Conservation (phyloP, 2,797 vertebrate genomes). For the Champsocephalus gunnari region DNA sequence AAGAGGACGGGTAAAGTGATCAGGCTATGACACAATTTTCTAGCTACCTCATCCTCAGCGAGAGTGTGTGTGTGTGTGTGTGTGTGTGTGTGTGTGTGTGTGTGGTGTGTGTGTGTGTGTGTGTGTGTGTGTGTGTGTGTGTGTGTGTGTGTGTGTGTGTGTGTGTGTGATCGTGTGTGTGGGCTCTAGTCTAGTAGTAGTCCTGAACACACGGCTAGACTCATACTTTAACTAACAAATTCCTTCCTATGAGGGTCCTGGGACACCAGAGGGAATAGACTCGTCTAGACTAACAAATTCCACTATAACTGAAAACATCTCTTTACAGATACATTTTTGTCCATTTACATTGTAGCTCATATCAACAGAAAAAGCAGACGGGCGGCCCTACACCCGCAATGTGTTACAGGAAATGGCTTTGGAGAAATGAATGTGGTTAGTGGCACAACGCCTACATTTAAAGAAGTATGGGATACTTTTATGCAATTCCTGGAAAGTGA, state of each 20-base stretch:
- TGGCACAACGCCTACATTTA: too few relatives aligned
- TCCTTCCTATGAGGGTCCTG: constrained; percentile 68
- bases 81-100: too few relatives aligned
- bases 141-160: constrained; percentile 8
- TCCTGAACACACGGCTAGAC: constrained; percentile 48
- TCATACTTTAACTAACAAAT: constrained; percentile 71
- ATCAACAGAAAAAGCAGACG: background rate
- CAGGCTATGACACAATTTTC: constrained; percentile 79
- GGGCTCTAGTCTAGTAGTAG: constrained; percentile 24
- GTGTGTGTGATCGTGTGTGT: background rate
- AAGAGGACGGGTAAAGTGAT: constrained; percentile 76
- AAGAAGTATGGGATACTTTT: too few relatives aligned
- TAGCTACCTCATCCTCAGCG: constrained; percentile 63
- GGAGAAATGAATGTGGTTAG: too few relatives aligned
- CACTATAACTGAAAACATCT: constrained; percentile 63
- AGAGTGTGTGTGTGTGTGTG: constrained; percentile 24
- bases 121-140: background rate
- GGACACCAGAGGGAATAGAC: constrained; percentile 59
- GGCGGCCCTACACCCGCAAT: too few relatives aligned
- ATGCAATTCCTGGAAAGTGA: too few relatives aligned
- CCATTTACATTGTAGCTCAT: constrained; percentile 21
- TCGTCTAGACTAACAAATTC: constrained; percentile 72
- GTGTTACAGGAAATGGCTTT: too few relatives aligned
- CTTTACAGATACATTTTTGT: constrained; percentile 6
- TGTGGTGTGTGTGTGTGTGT: constrained; percentile 32